Evolutionary conservation across 1,140 invertebrate species (phyloP).

Genomic region (Eulimnadia texana): DNA sequence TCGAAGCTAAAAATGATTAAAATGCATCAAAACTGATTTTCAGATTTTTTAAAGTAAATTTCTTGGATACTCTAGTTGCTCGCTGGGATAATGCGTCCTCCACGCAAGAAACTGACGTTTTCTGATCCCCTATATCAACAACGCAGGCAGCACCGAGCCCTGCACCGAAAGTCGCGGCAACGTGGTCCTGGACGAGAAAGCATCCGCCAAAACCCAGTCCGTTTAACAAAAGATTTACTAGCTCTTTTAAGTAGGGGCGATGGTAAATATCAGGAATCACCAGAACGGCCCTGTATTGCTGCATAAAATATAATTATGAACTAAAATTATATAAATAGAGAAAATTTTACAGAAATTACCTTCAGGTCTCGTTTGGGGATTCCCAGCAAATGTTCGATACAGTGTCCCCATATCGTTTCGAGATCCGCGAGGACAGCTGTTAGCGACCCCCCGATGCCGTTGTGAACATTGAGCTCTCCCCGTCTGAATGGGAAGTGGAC

Average conservation of each 20-base stretch:
- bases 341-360: conserved; percentile 25
- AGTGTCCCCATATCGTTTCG: conserved; percentile 71
- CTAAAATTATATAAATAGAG: conserved; percentile 8
- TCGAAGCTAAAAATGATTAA: conserved; percentile 30
- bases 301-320: conserved; percentile 22
- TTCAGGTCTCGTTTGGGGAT: conserved; percentile 60
- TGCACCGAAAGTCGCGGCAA: conserved; percentile 85
- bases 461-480: conserved; percentile 74
- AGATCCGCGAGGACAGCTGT: conserved; percentile 67
- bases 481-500: conserved; percentile 76
- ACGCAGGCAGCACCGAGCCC: conserved; percentile 84
- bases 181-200: conserved; percentile 77
- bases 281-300: conserved; percentile 69
- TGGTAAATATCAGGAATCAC: conserved; percentile 85
- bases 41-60: conserved; percentile 5
- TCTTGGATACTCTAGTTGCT: conserved; percentile 50
- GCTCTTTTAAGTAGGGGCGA: conserved; percentile 66
- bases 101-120: conserved; percentile 87
- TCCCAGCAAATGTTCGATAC: conserved; percentile 55
- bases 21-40: background rate
- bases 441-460: conserved; percentile 65
- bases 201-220: conserved; percentile 79
- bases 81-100: conserved; percentile 89
- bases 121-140: conserved; percentile 88
- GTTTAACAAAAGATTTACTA: conserved; percentile 62